Evolutionary conservation across 2,113 vertebrate genomes (phyloP).

Genomic region (Hassar affinis): DNA sequence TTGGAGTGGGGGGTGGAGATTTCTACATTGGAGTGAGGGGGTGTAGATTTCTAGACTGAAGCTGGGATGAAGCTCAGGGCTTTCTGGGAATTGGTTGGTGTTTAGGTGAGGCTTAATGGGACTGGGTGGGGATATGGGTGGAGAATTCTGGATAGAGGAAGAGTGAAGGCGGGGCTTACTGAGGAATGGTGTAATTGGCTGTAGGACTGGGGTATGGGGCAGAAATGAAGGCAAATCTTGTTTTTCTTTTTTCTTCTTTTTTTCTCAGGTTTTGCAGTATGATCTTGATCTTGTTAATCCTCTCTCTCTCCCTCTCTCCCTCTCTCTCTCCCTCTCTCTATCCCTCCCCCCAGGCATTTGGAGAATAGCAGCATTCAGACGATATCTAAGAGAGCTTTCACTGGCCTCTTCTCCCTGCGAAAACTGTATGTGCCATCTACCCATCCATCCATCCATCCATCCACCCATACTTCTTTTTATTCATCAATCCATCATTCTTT

Average conservation of each 20-base stretch:
- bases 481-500: not conserved
- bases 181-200: too few species aligned
- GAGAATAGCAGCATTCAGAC: constrained; percentile 31
- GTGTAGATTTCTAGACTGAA: too few species aligned
- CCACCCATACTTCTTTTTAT: too few species aligned
- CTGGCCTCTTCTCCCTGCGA: constrained; percentile 20
- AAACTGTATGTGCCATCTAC: constrained; percentile 28
- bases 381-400: constrained; percentile 21
- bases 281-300: not conserved
- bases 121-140: not conserved
- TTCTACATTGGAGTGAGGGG: too few species aligned
- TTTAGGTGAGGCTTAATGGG: too few species aligned
- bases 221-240: not conserved
- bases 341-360: constrained; percentile 25
- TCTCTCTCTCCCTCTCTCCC: not conserved
- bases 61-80: too few species aligned
- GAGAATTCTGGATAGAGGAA: too few species aligned
- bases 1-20: too few species aligned
- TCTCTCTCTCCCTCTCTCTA: not conserved
- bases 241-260: too few species aligned
- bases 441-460: not conserved
- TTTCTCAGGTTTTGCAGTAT: not conserved
- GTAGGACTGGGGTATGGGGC: too few species aligned
- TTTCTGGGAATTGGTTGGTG: too few species aligned
- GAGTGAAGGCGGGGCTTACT: not conserved